Evolutionary conservation across 1,140 invertebrate genomes (phyloP).

Genomic region (Calephelis virginiensis): DNA sequence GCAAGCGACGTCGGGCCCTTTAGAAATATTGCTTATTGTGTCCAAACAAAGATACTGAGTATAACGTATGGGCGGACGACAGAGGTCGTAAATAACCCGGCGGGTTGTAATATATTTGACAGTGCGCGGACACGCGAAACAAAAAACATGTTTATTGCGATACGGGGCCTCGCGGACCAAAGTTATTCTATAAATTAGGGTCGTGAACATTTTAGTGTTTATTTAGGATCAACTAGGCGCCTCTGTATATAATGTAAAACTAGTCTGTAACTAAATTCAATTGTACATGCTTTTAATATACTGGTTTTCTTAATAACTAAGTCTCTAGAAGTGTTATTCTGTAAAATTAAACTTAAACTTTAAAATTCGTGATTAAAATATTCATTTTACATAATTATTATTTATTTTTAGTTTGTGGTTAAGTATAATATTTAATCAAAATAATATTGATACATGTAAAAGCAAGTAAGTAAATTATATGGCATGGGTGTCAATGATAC

Average conservation of each 20-base stretch:
- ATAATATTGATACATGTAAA: no score
- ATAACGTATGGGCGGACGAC: constrained; percentile 78
- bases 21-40: constrained; percentile 79
- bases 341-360: no score
- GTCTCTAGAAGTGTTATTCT: no score
- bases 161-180: constrained; percentile 47
- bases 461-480: no score
- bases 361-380: no score
- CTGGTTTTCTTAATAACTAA: no score
- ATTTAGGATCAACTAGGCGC: constrained; percentile 46
- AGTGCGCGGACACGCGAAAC: constrained; percentile 75
- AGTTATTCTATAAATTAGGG: constrained; percentile 63
- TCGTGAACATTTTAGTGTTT: constrained; percentile 56
- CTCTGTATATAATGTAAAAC: constrained; percentile 33
- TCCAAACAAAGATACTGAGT: constrained; percentile 79
- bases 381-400: no score
- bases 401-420: no score
- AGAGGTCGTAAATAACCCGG: constrained; percentile 73
- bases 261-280: constrained; percentile 42
- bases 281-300: constrained; percentile 31
- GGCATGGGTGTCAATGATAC: no score
- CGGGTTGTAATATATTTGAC: constrained; percentile 78
- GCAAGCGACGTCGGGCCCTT: constrained; percentile 72
- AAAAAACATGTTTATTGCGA: constrained; percentile 78
- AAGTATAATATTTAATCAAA: no score